These are phyloP conservation scores for Scaptomyza polygonia DNA, from an alignment of 2,888 invertebrate species.

Conservation along the genomic window DNA sequence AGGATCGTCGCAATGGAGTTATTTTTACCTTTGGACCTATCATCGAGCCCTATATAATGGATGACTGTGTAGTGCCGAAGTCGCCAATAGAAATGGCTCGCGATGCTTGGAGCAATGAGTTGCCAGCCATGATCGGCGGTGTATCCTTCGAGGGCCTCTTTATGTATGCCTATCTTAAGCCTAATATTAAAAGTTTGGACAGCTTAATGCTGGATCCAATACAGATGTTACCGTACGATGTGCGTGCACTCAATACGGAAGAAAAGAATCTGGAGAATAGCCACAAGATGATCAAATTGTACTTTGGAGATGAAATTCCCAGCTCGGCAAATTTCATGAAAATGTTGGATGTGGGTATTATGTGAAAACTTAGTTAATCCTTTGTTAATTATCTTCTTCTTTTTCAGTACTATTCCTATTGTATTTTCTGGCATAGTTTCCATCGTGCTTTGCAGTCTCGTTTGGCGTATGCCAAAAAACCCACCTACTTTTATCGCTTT, in stretches of 20 bases:
- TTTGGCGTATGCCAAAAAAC: constrained; percentile 56
- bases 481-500: constrained; percentile 81
- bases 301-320: constrained; percentile 72
- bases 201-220: constrained; percentile 51
- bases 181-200: constrained; percentile 54
- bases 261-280: constrained; percentile 73
- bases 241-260: constrained; percentile 38
- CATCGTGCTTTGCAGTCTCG: constrained; percentile 73
- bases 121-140: constrained; percentile 81
- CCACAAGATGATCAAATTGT: constrained; percentile 66
- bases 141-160: constrained; percentile 82
- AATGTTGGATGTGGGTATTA: constrained; percentile 58
- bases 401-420: constrained; percentile 75
- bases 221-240: constrained; percentile 57
- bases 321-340: constrained; percentile 40
- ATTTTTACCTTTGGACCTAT: constrained; percentile 79
- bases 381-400: neutral
- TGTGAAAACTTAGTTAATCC: no score
- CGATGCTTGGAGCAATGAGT: constrained; percentile 78
- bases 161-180: constrained; percentile 70
- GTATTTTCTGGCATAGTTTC: constrained; percentile 80
- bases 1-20: constrained; percentile 70
- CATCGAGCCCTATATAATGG: constrained; percentile 78
- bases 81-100: constrained; percentile 76
- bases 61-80: constrained; percentile 75